Conservation (phyloP, 2,888 invertebrate species). For the Serripes groenlandicus region DNA sequence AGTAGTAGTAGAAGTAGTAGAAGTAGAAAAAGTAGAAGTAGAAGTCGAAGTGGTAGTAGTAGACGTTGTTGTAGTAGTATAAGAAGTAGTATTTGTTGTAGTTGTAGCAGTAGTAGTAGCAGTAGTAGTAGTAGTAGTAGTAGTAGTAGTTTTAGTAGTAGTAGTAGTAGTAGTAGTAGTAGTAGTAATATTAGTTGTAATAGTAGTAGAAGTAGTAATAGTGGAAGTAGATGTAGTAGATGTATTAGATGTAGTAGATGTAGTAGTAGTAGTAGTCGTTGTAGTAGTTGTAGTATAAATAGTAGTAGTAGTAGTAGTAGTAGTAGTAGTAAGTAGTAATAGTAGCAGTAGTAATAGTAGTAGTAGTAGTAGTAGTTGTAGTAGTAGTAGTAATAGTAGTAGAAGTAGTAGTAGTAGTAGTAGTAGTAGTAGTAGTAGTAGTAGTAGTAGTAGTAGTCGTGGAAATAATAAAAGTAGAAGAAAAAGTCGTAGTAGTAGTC, state of each 20-base stretch:
- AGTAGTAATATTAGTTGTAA: background rate
- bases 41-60: background rate
- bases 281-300: too few species aligned
- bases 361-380: background rate
- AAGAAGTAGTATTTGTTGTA: background rate
- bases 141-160: background rate
- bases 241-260: background rate
- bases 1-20: background rate
- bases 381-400: constrained; percentile 1
- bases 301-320: too few species aligned
- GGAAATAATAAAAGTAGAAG: background rate
- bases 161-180: constrained; percentile 4
- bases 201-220: background rate
- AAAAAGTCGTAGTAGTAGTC: background rate
- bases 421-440: background rate
- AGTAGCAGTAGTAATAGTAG: background rate
- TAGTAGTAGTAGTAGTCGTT: too few species aligned
- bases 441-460: background rate
- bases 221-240: background rate
- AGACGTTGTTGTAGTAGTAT: background rate
- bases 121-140: background rate
- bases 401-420: background rate
- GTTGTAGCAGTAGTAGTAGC: background rate
- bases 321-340: too few species aligned
- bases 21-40: background rate